Conservation (phyloP, 2,113 vertebrate genomes). For the Myrmecobius fasciatus region DNA sequence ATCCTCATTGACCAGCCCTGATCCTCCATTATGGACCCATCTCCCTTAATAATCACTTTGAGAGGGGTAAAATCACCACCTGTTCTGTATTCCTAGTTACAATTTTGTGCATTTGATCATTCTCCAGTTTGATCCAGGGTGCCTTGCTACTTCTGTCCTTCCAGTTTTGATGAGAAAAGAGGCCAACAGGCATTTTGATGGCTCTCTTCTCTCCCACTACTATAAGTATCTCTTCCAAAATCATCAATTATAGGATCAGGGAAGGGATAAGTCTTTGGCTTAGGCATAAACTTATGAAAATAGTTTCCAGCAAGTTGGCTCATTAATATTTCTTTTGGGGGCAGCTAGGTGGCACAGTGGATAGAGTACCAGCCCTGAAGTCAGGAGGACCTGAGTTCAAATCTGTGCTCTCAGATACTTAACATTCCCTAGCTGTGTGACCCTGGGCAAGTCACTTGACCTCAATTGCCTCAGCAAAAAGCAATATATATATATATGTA, state of each 20-base stretch:
- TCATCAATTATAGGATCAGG: neutral
- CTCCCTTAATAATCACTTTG: neutral
- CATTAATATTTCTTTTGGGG: neutral
- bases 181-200: neutral
- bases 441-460: too few species aligned
- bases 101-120: neutral
- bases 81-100: neutral
- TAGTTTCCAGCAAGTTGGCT: neutral
- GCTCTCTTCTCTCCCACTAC: neutral
- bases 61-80: neutral
- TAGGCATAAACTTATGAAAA: neutral
- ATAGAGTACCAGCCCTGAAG: too few species aligned
- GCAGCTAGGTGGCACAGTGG: too few species aligned
- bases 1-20: neutral
- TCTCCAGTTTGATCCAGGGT: neutral
- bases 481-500: too few species aligned
- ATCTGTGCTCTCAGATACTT: too few species aligned
- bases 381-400: too few species aligned
- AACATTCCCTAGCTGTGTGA: too few species aligned
- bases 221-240: neutral
- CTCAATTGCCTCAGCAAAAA: too few species aligned
- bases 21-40: neutral
- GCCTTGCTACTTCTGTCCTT: neutral
- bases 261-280: neutral
- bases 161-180: neutral